phyloP scores from a whole-genome alignment of 2,797 vertebrate genomes.

The Lagodon rhomboides region DNA sequence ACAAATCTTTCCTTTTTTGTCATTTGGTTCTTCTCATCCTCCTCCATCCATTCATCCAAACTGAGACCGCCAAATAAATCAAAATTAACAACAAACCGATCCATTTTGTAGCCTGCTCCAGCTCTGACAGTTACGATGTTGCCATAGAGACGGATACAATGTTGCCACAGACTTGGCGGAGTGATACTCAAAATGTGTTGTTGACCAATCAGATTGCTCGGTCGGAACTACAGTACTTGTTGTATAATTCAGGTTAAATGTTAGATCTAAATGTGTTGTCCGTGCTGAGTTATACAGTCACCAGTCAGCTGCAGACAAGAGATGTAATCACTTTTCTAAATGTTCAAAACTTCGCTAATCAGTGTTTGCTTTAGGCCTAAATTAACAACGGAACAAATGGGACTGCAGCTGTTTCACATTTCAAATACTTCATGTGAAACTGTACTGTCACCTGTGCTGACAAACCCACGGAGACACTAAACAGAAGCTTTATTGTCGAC shows the following conservation, averaged over 20 bases:
- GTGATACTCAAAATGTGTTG: too few relatives aligned
- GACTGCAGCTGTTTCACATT: neutral
- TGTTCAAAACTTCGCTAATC: neutral
- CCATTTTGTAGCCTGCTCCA: too few relatives aligned
- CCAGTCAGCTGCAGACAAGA: neutral
- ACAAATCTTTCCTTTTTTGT: too few relatives aligned
- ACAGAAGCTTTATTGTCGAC: neutral
- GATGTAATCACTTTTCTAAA: neutral
- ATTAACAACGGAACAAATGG: neutral
- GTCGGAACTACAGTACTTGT: too few relatives aligned
- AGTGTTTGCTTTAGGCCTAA: neutral
- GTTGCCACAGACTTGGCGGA: too few relatives aligned
- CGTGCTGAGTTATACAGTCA: neutral
- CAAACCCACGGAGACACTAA: neutral
- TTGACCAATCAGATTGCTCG: too few relatives aligned
- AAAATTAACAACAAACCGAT: too few relatives aligned
- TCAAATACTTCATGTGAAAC: neutral
- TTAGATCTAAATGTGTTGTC: neutral
- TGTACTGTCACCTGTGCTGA: neutral
- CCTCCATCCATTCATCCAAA: too few relatives aligned
- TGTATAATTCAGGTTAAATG: constrained; percentile 19
- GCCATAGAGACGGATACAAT: too few relatives aligned
- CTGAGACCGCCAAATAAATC: too few relatives aligned
- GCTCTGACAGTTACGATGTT: too few relatives aligned
- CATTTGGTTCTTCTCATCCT: too few relatives aligned